These are phyloP conservation scores for Lordiphosa collinella DNA, from an alignment of 1,140 invertebrate genomes.

Conservation along the genomic window DNA sequence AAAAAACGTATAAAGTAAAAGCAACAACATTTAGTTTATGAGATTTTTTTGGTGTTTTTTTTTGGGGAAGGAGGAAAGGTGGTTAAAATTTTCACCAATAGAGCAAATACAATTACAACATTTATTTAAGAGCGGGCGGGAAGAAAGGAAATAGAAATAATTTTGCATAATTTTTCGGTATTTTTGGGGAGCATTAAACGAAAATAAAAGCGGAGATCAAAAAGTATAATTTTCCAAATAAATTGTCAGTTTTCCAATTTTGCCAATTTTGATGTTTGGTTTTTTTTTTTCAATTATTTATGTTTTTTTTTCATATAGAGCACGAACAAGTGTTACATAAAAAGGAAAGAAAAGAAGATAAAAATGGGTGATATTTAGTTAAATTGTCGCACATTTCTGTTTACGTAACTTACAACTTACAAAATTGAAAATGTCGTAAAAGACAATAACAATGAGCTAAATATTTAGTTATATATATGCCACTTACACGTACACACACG, in stretches of 20 bases:
- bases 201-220: conserved; percentile 28
- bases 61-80: conserved; percentile 14
- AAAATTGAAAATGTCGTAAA: conserved; percentile 56
- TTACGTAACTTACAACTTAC: conserved; percentile 65
- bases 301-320: conserved; percentile 67
- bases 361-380: conserved; percentile 79
- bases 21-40: conserved; percentile 74
- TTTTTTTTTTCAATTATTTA: conserved; percentile 45
- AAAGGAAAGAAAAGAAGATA: conserved; percentile 79
- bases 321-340: conserved; percentile 77
- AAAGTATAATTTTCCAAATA: conserved; percentile 45
- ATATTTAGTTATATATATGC: conserved; percentile 19
- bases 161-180: conserved; percentile 17
- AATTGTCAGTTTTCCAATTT: conserved; percentile 75
- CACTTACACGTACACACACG: conserved; percentile 26
- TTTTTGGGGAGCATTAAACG: conserved; percentile 45
- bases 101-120: conserved; percentile 74
- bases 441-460: conserved; percentile 53
- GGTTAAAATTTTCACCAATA: conserved; percentile 61
- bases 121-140: conserved; percentile 55
- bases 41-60: conserved; percentile 43
- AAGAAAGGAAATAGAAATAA: conserved; percentile 36
- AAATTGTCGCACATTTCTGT: conserved; percentile 57
- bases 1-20: conserved; percentile 33
- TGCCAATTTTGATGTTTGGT: conserved; percentile 70